phyloP scores from a whole-genome alignment of 1,140 invertebrate genomes.

The Magallana angulata region DNA sequence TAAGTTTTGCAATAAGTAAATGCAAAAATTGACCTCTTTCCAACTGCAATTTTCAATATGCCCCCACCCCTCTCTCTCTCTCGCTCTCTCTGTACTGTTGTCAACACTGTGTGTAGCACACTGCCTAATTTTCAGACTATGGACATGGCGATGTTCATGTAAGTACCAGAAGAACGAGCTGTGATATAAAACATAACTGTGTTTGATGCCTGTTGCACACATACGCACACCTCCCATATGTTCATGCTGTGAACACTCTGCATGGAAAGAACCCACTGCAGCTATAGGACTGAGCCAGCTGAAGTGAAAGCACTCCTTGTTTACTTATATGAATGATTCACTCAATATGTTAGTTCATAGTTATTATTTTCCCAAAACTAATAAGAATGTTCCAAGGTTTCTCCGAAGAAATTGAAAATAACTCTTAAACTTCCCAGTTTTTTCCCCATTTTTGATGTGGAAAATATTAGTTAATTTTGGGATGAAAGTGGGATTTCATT shows the following conservation, averaged over 20 bases:
- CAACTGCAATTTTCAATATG: neutral
- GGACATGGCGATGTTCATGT: conserved; percentile 22
- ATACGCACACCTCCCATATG: neutral
- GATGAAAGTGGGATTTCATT: too few relatives aligned
- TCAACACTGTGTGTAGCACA: neutral
- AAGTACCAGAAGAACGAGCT: neutral
- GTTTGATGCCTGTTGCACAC: conserved; percentile 3
- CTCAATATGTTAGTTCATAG: too few relatives aligned
- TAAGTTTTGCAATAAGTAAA: neutral
- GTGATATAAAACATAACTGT: neutral
- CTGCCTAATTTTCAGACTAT: conserved; percentile 15
- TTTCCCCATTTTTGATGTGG: too few relatives aligned
- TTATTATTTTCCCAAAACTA: too few relatives aligned
- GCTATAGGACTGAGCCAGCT: too few relatives aligned
- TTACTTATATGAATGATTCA: too few relatives aligned
- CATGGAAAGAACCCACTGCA: neutral
- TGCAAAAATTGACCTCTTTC: conserved; percentile 12
- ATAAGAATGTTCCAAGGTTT: too few relatives aligned
- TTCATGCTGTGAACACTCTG: conserved; percentile 17
- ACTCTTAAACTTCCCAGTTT: too few relatives aligned
- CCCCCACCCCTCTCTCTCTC: too few relatives aligned
- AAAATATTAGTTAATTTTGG: too few relatives aligned
- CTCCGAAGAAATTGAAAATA: too few relatives aligned
- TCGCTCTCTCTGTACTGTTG: neutral
- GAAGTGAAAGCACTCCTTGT: too few relatives aligned